Evolutionary conservation across 2,888 invertebrate species (phyloP), one percentile per base, ranked within the genome.

Genomic region (Heliconius sara): DNA sequence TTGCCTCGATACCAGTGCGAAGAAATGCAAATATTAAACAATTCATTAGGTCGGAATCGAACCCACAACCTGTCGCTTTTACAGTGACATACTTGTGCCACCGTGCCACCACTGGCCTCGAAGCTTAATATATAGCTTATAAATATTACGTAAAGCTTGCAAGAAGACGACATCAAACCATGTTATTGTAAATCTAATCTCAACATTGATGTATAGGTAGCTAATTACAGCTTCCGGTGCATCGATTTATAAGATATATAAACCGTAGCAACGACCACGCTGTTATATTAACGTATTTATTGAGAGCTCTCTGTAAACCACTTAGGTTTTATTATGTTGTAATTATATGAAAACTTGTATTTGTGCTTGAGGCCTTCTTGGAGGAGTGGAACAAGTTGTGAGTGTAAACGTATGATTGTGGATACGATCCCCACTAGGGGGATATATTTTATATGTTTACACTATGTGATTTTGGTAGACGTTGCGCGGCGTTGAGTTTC

Each of bases 161-260:
- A 13, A 19, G 34, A 43, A 5, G 74, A 74, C 63, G 43, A 12
- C 67, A 73, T 72, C 73, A 73, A 80, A n/a, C 39, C 6, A 43
- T 47, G 67, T 77, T 79, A 73, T 67, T 25, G 22, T 79, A 76
- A 57, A 68, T 79, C 43, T 73, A 74, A 63, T 57, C 43, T 72
- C n/a, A 34, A 73, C 63, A 52, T 60, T 73, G 67, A 80, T 77
- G 74, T 27, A 52, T 60, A n/a, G n/a, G n/a, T n/a, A 74, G 73
- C 76, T 77, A 77, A 80, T 77, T 74, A 80, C 77, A 74, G 72
- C 77, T 80, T 80, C 80, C 80, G 66, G 67, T 80, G 34, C 47
- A 74, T 78, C 74, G 27, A 65, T 75, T 47, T 65, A 78, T 73
- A 13, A 73, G 34, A 73, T 34, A 66, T 66, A 30, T 78, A 66